phyloP scores from a whole-genome alignment of 2,113 vertebrate genomes.

The Actinemys pallida region DNA sequence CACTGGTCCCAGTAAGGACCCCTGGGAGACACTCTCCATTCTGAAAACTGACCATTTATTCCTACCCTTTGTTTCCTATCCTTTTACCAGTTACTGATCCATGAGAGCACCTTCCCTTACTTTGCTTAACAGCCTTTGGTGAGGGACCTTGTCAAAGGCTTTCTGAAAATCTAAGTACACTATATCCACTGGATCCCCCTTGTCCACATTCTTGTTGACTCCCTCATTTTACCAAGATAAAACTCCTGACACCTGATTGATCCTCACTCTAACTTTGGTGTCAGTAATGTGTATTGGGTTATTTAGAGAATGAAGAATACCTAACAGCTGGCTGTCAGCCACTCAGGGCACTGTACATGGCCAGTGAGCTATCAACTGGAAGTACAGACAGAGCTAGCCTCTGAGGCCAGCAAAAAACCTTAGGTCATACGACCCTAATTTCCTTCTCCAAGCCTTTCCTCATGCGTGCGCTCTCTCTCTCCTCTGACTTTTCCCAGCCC shows the following conservation, averaged over 20 bases:
- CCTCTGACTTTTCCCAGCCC: not conserved
- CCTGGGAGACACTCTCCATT: too few relatives aligned
- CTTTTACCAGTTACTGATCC: too few relatives aligned
- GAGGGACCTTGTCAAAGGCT: too few relatives aligned
- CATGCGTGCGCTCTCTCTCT: not conserved
- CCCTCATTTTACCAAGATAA: not conserved
- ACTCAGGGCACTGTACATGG: fast-evolving
- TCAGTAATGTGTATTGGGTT: not conserved
- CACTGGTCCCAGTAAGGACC: too few relatives aligned
- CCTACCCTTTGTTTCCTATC: too few relatives aligned
- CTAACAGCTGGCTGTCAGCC: not conserved
- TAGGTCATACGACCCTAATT: not conserved
- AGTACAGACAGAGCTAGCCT: not conserved
- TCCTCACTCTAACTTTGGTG: not conserved
- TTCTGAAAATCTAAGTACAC: too few relatives aligned
- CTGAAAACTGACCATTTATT: too few relatives aligned
- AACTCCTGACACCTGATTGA: not conserved
- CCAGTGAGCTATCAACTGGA: not conserved
- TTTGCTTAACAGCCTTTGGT: not conserved
- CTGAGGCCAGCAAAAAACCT: not conserved
- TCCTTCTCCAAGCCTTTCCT: not conserved
- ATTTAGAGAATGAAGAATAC: not conserved
- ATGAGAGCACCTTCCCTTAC: too few relatives aligned
- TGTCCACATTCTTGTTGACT: too few relatives aligned
- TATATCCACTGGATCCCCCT: too few relatives aligned